phyloP scores from a whole-genome alignment of 1,140 invertebrate species.

The Ooceraea biroi region DNA sequence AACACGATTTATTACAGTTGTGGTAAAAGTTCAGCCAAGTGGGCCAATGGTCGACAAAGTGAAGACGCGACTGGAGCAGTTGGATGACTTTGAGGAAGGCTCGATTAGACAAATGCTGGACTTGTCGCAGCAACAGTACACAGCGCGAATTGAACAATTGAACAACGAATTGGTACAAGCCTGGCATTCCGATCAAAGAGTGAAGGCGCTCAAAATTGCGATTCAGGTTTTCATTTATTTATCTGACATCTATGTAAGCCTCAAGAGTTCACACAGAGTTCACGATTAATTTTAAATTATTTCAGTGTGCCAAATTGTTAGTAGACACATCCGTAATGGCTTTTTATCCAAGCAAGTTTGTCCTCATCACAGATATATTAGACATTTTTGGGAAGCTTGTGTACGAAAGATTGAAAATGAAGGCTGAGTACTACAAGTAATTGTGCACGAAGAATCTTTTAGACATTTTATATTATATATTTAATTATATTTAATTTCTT shows the following conservation, averaged over 20 bases:
- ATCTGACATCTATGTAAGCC: slow-evolving; percentile 32
- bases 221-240: slow-evolving; percentile 89
- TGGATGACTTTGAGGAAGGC: slow-evolving; percentile 97
- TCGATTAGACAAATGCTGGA: slow-evolving; percentile 95
- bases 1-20: slow-evolving; percentile 85
- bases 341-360: slow-evolving; percentile 99
- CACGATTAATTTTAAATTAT: slow-evolving; percentile 71
- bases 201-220: slow-evolving; percentile 98
- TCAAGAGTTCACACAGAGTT: background rate
- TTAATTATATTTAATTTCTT: background rate
- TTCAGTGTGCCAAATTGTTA: slow-evolving; percentile 96
- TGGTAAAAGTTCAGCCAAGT: slow-evolving; percentile 91
- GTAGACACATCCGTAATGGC: slow-evolving; percentile 95
- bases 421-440: slow-evolving; percentile 90
- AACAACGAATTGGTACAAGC: slow-evolving; percentile 95
- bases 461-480: slow-evolving; percentile 37
- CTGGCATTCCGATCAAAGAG: slow-evolving; percentile 97
- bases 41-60: slow-evolving; percentile 94
- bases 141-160: slow-evolving; percentile 94
- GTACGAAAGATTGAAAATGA: slow-evolving; percentile 94
- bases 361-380: slow-evolving; percentile 97
- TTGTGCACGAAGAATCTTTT: slow-evolving; percentile 48
- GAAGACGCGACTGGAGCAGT: slow-evolving; percentile 95
- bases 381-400: slow-evolving; percentile 98
- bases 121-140: slow-evolving; percentile 96